Conservation (phyloP, 1,140 invertebrate genomes). For the Polypedilum vanderplanki region DNA sequence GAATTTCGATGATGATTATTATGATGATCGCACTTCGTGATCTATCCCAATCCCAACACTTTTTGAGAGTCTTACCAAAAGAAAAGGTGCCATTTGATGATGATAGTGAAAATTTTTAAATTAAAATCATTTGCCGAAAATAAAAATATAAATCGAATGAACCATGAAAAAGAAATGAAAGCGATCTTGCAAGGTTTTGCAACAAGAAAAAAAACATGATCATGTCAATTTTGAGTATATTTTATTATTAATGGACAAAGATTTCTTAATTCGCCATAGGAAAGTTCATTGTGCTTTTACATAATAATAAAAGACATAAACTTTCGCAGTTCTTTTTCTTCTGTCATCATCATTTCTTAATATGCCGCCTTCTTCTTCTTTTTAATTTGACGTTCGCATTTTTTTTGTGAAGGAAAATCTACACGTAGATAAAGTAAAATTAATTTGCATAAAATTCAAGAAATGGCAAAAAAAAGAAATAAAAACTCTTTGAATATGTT, state of each 20-base stretch:
- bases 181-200: constrained; percentile 9
- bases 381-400: not conserved
- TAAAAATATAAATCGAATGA: not conserved
- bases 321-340: not conserved
- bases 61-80: not conserved
- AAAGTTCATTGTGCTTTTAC: too few relatives aligned
- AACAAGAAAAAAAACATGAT: not conserved
- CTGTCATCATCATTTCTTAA: constrained; percentile 12
- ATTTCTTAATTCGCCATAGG: too few relatives aligned
- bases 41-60: not conserved
- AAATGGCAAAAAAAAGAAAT: not conserved
- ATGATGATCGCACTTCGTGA: not conserved
- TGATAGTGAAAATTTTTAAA: not conserved
- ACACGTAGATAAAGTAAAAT: not conserved
- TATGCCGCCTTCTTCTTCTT: not conserved
- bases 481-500: not conserved
- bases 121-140: not conserved
- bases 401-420: not conserved
- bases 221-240: not conserved
- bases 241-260: too few relatives aligned
- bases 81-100: not conserved
- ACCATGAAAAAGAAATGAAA: not conserved
- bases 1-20: constrained; percentile 7
- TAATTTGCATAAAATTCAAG: constrained; percentile 12
- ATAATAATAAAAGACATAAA: not conserved